A percentile compares a stretch with the other conserved stretches of the same genome.
Conservation (phyloP, 2,888 invertebrate species). For the Tetragonisca angustula region DNA sequence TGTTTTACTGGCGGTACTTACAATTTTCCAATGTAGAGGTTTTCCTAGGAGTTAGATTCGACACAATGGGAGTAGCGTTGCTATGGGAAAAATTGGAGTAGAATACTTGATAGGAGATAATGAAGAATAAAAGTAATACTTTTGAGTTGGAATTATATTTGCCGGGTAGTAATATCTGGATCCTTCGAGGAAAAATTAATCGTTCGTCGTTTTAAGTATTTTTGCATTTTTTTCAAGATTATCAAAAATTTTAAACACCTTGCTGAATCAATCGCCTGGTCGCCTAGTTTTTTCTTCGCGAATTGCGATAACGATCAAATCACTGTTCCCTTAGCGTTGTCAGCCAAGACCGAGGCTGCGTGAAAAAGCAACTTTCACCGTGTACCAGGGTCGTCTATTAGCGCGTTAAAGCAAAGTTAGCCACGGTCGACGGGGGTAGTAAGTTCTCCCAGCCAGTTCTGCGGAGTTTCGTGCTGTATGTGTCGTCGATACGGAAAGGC, state of each 20-base stretch:
- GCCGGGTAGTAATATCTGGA: background rate
- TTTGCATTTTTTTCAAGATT: background rate
- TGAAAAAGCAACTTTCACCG: constrained; percentile 35
- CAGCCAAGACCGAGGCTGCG: background rate
- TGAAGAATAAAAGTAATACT: no score
- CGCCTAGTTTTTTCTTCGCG: background rate
- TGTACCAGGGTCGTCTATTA: constrained; percentile 34
- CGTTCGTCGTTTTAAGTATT: background rate
- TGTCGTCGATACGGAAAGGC: constrained; percentile 73
- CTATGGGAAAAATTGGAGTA: no score
- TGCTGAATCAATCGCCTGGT: background rate
- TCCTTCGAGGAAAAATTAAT: background rate
- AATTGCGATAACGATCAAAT: constrained; percentile 4
- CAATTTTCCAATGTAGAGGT: no score
- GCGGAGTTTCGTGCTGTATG: constrained; percentile 57
- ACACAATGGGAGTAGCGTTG: no score
- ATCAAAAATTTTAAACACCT: background rate
- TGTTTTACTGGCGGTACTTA: no score
- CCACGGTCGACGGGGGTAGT: constrained; percentile 1
- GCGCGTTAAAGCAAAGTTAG: constrained; percentile 45
- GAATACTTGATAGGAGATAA: no score
- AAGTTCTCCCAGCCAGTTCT: constrained; percentile 38
- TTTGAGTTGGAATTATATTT: no score
- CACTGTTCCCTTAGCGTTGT: background rate
- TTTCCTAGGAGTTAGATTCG: no score